Conservation (phyloP, 2,113 vertebrate genomes). For the Cynocephalus volans region DNA sequence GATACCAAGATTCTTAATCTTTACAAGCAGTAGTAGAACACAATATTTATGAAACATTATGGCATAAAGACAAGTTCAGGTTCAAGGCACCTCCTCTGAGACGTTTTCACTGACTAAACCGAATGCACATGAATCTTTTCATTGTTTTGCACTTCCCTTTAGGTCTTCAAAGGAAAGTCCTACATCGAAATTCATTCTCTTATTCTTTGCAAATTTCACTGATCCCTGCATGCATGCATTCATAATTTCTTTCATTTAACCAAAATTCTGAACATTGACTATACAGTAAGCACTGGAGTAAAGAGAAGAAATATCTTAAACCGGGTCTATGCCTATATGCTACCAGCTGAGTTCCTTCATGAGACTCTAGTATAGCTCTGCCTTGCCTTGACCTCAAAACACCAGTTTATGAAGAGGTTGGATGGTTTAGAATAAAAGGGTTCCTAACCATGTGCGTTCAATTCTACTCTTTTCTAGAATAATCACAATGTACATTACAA, state of each 20-base stretch:
- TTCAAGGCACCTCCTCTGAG: background rate
- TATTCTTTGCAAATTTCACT: background rate
- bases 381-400: background rate
- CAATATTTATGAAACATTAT: background rate
- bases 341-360: background rate
- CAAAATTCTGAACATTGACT: background rate
- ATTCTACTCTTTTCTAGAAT: background rate
- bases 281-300: background rate
- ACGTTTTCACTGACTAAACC: background rate
- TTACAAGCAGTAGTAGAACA: background rate
- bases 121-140: background rate
- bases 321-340: background rate
- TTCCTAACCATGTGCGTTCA: background rate
- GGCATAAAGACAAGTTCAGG: background rate
- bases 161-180: background rate
- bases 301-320: background rate
- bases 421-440: background rate
- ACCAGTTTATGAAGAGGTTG: background rate
- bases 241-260: background rate
- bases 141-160: background rate
- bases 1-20: conserved; percentile 15
- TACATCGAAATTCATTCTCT: background rate
- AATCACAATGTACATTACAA: background rate
- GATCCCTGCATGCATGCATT: background rate
- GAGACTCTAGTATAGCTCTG: background rate